Evolutionary conservation across 1,140 invertebrate genomes (phyloP).

Genomic region (Ceratina calcarata): DNA sequence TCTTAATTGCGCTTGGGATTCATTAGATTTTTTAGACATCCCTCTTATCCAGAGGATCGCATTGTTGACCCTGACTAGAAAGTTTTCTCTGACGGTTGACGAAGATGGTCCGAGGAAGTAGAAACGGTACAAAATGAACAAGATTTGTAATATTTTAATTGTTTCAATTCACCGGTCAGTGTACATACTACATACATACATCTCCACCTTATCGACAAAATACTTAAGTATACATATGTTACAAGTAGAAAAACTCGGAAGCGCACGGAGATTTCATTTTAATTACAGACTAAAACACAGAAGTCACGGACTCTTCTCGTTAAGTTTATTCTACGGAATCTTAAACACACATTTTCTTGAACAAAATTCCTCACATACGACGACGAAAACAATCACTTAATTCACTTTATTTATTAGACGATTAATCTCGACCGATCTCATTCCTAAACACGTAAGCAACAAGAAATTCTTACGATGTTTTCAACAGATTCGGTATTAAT

Average conservation of each 20-base stretch:
- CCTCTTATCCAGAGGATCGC: background rate
- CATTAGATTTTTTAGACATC: background rate
- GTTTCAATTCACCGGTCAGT: background rate
- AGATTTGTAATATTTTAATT: background rate
- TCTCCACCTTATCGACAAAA: background rate
- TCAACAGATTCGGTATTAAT: background rate
- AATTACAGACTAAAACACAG: slow-evolving; percentile 8
- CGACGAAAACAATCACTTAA: too few species aligned
- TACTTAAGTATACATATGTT: background rate
- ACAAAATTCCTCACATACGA: too few species aligned
- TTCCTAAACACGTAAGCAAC: too few species aligned
- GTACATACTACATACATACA: background rate
- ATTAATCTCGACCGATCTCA: too few species aligned
- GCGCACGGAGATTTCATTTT: background rate
- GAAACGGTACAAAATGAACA: background rate
- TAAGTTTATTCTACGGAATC: background rate
- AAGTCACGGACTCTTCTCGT: background rate
- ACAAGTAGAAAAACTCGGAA: background rate
- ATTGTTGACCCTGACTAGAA: slow-evolving; percentile 4
- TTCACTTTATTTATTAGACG: too few species aligned
- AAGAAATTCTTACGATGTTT: too few species aligned
- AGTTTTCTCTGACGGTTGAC: background rate
- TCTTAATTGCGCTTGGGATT: slow-evolving; percentile 16
- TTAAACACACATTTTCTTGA: too few species aligned
- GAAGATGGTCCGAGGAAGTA: background rate